phyloP scores from a whole-genome alignment of 2,797 vertebrate species.

The Denticeps clupeoides region DNA sequence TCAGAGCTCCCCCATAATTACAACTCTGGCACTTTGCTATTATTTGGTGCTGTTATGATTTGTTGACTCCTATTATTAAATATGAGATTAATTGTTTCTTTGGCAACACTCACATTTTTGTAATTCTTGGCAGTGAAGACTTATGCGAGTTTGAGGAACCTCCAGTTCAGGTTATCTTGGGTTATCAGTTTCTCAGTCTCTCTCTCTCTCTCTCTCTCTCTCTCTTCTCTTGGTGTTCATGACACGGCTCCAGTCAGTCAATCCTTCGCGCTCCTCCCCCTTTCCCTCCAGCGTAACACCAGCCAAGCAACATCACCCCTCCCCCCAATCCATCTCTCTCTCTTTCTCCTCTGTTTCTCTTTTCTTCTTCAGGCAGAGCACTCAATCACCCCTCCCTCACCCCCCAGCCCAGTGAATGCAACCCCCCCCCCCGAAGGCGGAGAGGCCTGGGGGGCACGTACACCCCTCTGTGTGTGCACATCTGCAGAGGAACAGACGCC shows the following conservation, averaged over 20 bases:
- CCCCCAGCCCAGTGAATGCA: constrained; percentile 28
- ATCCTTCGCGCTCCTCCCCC: not conserved
- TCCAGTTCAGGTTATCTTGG: too few species aligned
- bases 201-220: constrained; percentile 6
- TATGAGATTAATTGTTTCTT: too few species aligned
- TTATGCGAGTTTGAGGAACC: too few species aligned
- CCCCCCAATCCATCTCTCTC: constrained; percentile 18
- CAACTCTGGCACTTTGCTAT: too few species aligned
- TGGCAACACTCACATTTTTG: not conserved
- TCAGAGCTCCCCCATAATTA: too few species aligned
- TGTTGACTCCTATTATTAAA: too few species aligned
- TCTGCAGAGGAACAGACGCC: constrained; percentile 45
- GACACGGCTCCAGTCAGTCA: not conserved
- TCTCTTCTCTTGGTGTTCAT: not conserved
- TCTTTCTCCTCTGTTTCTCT: constrained; percentile 35
- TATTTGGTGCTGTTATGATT: too few species aligned
- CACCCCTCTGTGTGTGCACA: constrained; percentile 36
- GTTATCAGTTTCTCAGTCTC: not conserved
- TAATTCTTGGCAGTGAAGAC: too few species aligned
- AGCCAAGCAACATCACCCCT: constrained; percentile 28
- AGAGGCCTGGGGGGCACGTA: constrained; percentile 27
- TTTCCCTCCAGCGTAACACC: constrained; percentile 17
- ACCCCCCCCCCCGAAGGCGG: constrained; percentile 26
- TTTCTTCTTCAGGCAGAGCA: constrained; percentile 52
- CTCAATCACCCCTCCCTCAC: constrained; percentile 50